Evolutionary conservation across 2,888 invertebrate genomes (phyloP).

Genomic region (Eilema sororculum): DNA sequence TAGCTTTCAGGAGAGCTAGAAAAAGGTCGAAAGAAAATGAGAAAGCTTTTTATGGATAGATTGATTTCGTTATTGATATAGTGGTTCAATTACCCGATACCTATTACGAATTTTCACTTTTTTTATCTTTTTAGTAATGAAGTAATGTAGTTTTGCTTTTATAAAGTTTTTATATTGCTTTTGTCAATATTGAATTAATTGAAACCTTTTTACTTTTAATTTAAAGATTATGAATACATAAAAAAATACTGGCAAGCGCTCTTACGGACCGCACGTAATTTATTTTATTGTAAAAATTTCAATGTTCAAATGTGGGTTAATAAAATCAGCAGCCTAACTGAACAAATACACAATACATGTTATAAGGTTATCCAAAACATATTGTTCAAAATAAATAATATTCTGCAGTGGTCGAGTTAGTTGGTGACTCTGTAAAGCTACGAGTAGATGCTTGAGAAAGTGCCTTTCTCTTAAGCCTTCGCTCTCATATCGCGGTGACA

Average conservation of each 20-base stretch:
- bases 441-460: slow-evolving; percentile 37
- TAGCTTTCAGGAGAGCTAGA: slow-evolving; percentile 8
- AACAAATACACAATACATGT: too few relatives aligned
- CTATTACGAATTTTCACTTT: too few relatives aligned
- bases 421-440: slow-evolving; percentile 39
- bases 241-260: too few relatives aligned
- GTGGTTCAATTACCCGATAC: slow-evolving; percentile 27
- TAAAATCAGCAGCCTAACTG: too few relatives aligned
- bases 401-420: slow-evolving; percentile 17
- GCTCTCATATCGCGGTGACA: slow-evolving; percentile 39
- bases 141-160: too few relatives aligned
- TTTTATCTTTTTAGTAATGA: too few relatives aligned
- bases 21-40: slow-evolving; percentile 23
- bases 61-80: slow-evolving; percentile 36
- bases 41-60: slow-evolving; percentile 30
- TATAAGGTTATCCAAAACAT: not conserved
- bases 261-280: too few relatives aligned
- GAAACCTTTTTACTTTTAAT: not conserved
- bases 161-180: slow-evolving; percentile 32
- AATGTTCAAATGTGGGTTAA: too few relatives aligned
- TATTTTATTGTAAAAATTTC: too few relatives aligned
- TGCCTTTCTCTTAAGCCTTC: slow-evolving; percentile 42
- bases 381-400: slow-evolving; percentile 22
- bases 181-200: slow-evolving; percentile 22
- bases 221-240: not conserved